Evolutionary conservation across 2,113 vertebrate species (phyloP).

Genomic region (Catagonus wagneri): DNA sequence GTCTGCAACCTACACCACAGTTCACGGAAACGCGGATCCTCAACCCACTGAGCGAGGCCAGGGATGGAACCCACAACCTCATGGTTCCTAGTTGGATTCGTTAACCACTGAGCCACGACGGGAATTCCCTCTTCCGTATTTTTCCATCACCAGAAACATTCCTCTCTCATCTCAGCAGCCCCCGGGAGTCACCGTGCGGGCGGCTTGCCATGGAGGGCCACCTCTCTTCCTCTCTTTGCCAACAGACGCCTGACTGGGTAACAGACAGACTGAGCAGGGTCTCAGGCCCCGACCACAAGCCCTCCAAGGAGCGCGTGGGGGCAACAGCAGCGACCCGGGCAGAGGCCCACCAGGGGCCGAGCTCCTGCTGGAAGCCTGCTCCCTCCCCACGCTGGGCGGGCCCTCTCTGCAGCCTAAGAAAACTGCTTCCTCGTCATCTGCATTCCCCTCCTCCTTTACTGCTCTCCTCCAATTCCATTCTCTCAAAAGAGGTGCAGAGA

Average conservation of each 20-base stretch:
- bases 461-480: background rate
- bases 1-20: too few species aligned
- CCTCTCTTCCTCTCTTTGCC: background rate
- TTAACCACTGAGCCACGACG: too few species aligned
- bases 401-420: background rate
- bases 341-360: too few species aligned
- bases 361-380: background rate
- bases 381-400: background rate
- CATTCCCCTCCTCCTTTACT: background rate
- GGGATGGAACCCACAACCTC: too few species aligned
- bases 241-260: background rate
- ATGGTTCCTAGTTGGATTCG: too few species aligned
- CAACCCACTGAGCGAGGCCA: too few species aligned
- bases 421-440: background rate
- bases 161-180: background rate
- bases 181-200: fast-evolving
- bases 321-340: too few species aligned
- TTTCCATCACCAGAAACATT: background rate
- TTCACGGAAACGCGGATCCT: too few species aligned
- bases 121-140: too few species aligned
- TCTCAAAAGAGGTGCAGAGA: background rate
- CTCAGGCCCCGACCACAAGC: background rate
- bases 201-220: background rate
- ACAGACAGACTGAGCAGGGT: background rate
- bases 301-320: too few species aligned